Evolutionary conservation across 2,888 invertebrate genomes (phyloP).

Genomic region (Hoplodrina blanda): DNA sequence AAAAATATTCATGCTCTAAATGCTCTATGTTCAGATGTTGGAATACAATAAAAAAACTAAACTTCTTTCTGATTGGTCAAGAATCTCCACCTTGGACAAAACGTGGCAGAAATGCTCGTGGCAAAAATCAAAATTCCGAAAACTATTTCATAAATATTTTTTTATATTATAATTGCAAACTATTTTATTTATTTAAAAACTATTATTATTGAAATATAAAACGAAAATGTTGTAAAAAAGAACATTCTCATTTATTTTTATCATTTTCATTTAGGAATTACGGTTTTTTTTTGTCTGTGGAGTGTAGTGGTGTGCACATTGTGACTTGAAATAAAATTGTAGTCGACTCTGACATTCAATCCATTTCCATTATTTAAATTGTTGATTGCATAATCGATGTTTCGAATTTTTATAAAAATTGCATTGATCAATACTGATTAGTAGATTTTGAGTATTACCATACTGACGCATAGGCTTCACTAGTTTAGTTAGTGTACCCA

Average conservation of each 20-base stretch:
- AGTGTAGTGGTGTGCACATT: background rate
- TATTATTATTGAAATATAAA: background rate
- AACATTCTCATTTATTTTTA: background rate
- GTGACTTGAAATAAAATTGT: background rate
- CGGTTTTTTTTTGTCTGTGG: conserved; percentile 37
- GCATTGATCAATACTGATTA: background rate
- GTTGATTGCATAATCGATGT: background rate
- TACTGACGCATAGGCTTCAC: conserved; percentile 33
- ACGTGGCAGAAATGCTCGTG: conserved; percentile 79
- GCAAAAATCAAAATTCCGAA: background rate
- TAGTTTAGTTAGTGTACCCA: conserved; percentile 39
- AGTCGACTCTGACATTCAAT: conserved; percentile 1
- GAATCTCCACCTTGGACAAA: conserved; percentile 85
- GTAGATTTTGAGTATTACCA: background rate
- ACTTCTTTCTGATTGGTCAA: conserved; percentile 77
- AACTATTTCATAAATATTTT: background rate
- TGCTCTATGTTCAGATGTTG: background rate
- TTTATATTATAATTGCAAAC: background rate
- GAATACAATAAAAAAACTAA: conserved; percentile 57
- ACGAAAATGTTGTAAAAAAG: accelerated
- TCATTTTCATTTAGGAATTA: background rate
- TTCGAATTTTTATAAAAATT: background rate
- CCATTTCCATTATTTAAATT: background rate
- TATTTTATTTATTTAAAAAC: background rate
- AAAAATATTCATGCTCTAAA: conserved; percentile 39